These are phyloP conservation scores for Drosophila lacicola DNA, from an alignment of 2,888 invertebrate species.

Conservation along the genomic window DNA sequence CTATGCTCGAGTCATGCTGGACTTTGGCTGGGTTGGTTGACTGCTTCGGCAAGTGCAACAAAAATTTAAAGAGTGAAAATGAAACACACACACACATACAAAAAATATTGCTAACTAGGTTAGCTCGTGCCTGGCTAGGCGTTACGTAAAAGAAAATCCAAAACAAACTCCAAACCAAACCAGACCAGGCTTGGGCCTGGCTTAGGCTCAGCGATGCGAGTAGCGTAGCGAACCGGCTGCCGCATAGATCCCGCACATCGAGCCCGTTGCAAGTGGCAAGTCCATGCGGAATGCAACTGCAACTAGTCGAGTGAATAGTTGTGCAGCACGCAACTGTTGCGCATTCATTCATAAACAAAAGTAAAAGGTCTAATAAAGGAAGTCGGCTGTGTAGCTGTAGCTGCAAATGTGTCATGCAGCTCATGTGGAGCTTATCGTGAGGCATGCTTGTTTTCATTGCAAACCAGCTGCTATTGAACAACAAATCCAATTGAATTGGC, in stretches of 20 bases:
- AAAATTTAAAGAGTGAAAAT: slow-evolving; percentile 52
- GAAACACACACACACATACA: slow-evolving; percentile 14
- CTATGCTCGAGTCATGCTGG: slow-evolving; percentile 19
- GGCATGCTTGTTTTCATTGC: slow-evolving; percentile 23
- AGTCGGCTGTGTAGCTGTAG: slow-evolving; percentile 28
- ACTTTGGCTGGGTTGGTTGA: slow-evolving; percentile 15
- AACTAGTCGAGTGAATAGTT: slow-evolving; percentile 47
- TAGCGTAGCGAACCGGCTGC: slow-evolving; percentile 37
- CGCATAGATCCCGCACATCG: slow-evolving; percentile 23
- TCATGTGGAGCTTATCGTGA: slow-evolving; percentile 14
- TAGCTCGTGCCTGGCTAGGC: slow-evolving; percentile 62
- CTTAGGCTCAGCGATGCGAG: slow-evolving; percentile 25
- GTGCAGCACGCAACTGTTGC: slow-evolving; percentile 54
- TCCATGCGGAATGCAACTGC: slow-evolving; percentile 49
- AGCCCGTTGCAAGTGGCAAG: slow-evolving; percentile 19
- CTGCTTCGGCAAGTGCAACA: slow-evolving; percentile 38
- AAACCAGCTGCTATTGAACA: slow-evolving; percentile 1
- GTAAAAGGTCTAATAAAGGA: slow-evolving; percentile 64
- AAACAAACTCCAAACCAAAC: slow-evolving; percentile 34
- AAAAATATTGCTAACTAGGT: slow-evolving; percentile 56
- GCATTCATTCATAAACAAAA: slow-evolving; percentile 65
- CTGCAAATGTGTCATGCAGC: slow-evolving; percentile 45
- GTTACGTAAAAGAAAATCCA: slow-evolving; percentile 73
- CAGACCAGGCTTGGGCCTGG: slow-evolving; percentile 16
- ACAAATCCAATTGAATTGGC: slow-evolving; percentile 18